Evolutionary conservation across 2,888 invertebrate species (phyloP).

Genomic region (Trachelus tabidus): DNA sequence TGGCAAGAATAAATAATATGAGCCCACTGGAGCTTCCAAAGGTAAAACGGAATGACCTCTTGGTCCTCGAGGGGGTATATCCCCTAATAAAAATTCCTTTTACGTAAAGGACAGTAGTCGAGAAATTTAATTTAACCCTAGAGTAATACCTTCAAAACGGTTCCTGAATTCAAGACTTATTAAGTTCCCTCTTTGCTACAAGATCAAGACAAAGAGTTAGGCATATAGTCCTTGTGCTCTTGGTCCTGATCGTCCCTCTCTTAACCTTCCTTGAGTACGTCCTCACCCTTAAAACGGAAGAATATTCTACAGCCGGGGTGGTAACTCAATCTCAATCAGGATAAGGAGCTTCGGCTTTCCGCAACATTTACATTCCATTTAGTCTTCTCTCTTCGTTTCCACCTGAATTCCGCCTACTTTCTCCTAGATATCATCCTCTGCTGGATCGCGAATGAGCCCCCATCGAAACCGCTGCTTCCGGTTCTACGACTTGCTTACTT

Average conservation of each 20-base stretch:
- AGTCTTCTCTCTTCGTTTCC: constrained; percentile 32
- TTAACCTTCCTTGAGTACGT: background rate
- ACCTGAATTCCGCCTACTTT: constrained; percentile 18
- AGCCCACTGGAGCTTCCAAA: background rate
- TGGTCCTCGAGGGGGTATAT: background rate
- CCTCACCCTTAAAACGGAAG: background rate
- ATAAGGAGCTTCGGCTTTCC: constrained; percentile 55
- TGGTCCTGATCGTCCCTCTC: background rate
- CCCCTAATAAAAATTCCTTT: background rate
- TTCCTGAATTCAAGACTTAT: background rate
- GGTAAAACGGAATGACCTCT: background rate
- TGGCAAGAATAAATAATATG: background rate
- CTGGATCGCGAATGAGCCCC: constrained; percentile 12
- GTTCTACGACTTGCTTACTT: constrained; percentile 47
- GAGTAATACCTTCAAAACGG: background rate
- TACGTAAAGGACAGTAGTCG: background rate
- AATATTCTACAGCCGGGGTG: background rate
- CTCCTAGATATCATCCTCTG: constrained; percentile 20
- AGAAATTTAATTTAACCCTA: background rate
- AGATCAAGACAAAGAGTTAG: background rate
- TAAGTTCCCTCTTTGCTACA: background rate
- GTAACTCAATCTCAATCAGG: constrained; percentile 25
- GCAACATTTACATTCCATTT: constrained; percentile 61
- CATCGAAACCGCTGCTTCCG: constrained; percentile 16
- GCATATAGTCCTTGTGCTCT: background rate